These are phyloP conservation scores for Chironomus striatipennis DNA, from an alignment of 1,140 invertebrate species.

Conservation along the genomic window DNA sequence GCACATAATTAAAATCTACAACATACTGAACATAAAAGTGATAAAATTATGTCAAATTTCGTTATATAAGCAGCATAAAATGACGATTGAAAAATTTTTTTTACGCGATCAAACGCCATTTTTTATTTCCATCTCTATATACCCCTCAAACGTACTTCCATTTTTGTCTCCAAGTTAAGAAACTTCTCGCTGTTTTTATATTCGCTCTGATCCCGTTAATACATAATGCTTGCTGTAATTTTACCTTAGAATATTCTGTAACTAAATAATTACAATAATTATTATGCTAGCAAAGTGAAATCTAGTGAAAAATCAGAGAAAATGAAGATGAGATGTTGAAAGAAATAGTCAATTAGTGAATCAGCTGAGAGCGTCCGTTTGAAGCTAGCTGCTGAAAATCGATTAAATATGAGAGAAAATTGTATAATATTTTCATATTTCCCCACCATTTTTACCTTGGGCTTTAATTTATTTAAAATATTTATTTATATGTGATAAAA, in stretches of 20 bases:
- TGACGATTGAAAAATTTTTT: background rate
- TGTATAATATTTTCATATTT: no score
- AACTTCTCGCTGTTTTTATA: background rate
- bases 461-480: no score
- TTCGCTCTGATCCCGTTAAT: background rate
- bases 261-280: no score
- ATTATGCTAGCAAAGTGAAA: no score
- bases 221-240: background rate
- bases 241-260: background rate
- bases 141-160: background rate
- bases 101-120: conserved; percentile 5
- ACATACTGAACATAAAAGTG: background rate
- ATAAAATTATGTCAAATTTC: background rate
- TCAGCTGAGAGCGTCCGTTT: background rate
- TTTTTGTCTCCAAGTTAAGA: background rate
- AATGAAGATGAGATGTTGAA: no score
- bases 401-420: no score
- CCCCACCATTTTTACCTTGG: no score
- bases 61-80: background rate
- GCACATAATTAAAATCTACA: background rate
- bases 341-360: background rate
- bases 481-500: no score
- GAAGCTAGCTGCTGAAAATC: no score
- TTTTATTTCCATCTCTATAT: conserved; percentile 15
- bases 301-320: no score